Conservation (phyloP, 2,797 vertebrate genomes). For the Morus bassanus region DNA sequence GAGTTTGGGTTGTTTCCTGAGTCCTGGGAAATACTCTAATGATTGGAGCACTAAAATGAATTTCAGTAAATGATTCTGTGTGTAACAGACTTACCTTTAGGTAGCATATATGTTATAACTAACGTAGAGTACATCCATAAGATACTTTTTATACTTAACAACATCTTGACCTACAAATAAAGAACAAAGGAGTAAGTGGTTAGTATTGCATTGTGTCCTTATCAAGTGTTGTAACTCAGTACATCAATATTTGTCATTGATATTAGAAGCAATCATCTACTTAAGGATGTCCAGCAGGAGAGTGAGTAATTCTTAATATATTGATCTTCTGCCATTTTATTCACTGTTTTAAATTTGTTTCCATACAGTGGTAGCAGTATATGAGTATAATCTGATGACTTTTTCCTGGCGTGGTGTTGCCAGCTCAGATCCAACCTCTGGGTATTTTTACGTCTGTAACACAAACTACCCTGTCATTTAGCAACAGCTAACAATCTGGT, state of each 20-base stretch:
- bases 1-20: background rate
- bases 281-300: background rate
- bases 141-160: constrained; percentile 87
- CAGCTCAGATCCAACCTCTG: background rate
- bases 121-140: constrained; percentile 88
- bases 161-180: constrained; percentile 87
- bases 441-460: background rate
- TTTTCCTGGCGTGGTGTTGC: background rate
- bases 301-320: background rate
- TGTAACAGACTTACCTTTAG: constrained; percentile 73
- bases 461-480: background rate
- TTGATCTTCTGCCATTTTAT: background rate
- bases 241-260: background rate
- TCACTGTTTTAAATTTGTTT: background rate
- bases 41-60: background rate
- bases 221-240: background rate
- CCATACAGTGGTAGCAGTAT: background rate
- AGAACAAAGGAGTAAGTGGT: constrained; percentile 20
- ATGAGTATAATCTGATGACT: background rate
- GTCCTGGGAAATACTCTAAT: background rate
- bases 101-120: constrained; percentile 74
- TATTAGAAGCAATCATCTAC: background rate
- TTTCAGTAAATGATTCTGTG: background rate
- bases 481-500: background rate
- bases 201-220: background rate